phyloP scores from a whole-genome alignment of 2,888 invertebrate species.

The Carcina quercana region DNA sequence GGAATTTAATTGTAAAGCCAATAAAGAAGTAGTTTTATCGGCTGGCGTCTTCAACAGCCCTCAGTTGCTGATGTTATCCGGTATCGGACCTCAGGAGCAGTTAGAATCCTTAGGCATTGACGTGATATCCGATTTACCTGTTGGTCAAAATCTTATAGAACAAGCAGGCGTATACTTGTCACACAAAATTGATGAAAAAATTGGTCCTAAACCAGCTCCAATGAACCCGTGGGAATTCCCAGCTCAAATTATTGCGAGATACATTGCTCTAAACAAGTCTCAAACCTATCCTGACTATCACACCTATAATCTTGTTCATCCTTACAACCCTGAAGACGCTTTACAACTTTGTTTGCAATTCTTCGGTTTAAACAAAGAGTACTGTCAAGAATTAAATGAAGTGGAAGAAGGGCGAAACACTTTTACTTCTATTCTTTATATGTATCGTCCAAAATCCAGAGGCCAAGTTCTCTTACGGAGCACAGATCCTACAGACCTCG shows the following conservation, averaged over 20 bases:
- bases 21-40: conserved; percentile 6
- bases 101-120: not conserved
- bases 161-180: conserved; percentile 32
- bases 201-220: conserved; percentile 9
- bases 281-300: not conserved
- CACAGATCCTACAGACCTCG: not conserved
- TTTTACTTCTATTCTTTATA: not conserved
- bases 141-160: not conserved
- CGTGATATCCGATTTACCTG: not conserved
- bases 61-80: not conserved
- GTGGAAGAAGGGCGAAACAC: not conserved
- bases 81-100: not conserved
- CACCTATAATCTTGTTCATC: not conserved
- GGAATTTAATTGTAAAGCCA: not conserved
- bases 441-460: not conserved
- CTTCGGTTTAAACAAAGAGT: too few relatives aligned
- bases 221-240: not conserved
- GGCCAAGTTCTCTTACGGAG: not conserved
- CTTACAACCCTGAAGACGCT: too few relatives aligned
- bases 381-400: not conserved
- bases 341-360: too few relatives aligned
- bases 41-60: conserved; percentile 2
- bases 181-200: conserved; percentile 27
- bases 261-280: not conserved
- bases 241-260: not conserved